Evolutionary conservation across 1,140 invertebrate genomes (phyloP), one percentile per base, ranked within the genome.

Genomic region (Heliconius hewitsoni): DNA sequence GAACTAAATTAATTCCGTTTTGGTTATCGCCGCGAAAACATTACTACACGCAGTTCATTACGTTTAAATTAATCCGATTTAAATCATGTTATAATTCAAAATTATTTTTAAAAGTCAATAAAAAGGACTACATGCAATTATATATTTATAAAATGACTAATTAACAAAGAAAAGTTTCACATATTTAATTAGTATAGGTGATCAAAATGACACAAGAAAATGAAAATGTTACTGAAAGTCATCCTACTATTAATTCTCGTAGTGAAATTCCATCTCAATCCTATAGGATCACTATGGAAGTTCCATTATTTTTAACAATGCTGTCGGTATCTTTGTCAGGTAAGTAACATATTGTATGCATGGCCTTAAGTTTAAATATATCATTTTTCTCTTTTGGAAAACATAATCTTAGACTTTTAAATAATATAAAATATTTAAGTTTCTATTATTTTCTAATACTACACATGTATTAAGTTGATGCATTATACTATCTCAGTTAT

Each of bases 281-380:
- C 39, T 92, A 85, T 83, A 80, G 82, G 37, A 83, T 93, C 34
- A 91, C 91, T 0, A 86, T 94, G 88, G 92, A 94, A 79, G 83
- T 94, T 74, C 90, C 92, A 77, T 80, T 93, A 78, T 93, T 94
- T 88, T 79, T 93, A 50, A 87, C 85, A 9, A 89, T 94, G 86
- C 81, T 92, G 80, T 87, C 87, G 57, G 77, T 93, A 46, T 84
- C 91, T 8, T 84, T 94, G 34, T 88, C 86, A 78, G 90, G 93
- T 94, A 86, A 87, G 77, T 66, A 8, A 66, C 23, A 13, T 57
- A 52, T 6, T 52, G 18, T 52, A 52, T 19, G 50, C 5, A 52
- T 52, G 18, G 1, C n/a, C n/a, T n/a, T 8, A 57, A n/a, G 19
- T 57, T 57, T 57, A 57, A 57, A 57, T 23, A 57, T 57, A 57